These are phyloP conservation scores for Origma solitaria DNA, from an alignment of 2,113 vertebrate species.

Conservation along the genomic window DNA sequence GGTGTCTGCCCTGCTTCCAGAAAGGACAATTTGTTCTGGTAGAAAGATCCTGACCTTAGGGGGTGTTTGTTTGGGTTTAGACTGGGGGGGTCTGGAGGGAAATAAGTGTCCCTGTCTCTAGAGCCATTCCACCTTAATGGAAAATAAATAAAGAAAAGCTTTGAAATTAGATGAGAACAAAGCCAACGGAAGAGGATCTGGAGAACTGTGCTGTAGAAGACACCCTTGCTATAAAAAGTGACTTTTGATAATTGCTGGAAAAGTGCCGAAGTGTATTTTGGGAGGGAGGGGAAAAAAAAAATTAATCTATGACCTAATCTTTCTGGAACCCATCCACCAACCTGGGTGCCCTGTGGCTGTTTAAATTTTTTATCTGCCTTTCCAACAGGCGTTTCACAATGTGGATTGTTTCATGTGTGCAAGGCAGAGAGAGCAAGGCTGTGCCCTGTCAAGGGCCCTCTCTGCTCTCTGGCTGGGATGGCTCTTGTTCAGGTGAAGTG, in stretches of 20 bases:
- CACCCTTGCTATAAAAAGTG: constrained; percentile 45
- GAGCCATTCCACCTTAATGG: constrained; percentile 13
- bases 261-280: constrained; percentile 44
- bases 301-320: constrained; percentile 65
- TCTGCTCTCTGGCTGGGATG: not conserved
- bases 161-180: not conserved
- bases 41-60: not conserved
- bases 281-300: not conserved
- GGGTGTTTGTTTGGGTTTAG: rapidly evolving
- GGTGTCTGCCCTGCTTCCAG: not conserved
- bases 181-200: constrained; percentile 28
- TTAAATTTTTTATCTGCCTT: constrained; percentile 45
- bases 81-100: not conserved
- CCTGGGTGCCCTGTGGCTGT: constrained; percentile 62
- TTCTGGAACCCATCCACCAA: constrained; percentile 62
- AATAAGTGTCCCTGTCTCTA: not conserved
- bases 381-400: constrained; percentile 64
- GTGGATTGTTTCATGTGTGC: not conserved
- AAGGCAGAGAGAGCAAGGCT: not conserved
- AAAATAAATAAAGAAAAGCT: not conserved
- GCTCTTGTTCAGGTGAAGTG: not conserved
- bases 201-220: constrained; percentile 4
- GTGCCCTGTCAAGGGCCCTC: not conserved
- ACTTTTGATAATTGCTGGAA: constrained; percentile 65
- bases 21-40: not conserved